Percentiles rank a stretch among this genome's conserved stretches.
These are phyloP conservation scores for Prunella fulvescens DNA, from an alignment of 2,113 vertebrate genomes.

Conservation along the genomic window DNA sequence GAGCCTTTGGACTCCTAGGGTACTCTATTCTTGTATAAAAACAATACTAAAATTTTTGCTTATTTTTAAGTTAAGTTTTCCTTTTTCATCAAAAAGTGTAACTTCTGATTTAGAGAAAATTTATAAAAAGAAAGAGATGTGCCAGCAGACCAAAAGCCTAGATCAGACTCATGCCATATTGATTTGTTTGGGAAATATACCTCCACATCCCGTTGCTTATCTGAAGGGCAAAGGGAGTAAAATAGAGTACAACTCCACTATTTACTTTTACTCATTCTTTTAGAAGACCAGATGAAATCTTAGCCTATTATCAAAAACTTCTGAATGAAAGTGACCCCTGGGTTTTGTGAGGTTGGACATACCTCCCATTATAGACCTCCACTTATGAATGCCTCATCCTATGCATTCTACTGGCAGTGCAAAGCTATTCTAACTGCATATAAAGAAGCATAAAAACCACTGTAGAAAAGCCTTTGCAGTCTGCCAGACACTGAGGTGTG, in stretches of 20 bases:
- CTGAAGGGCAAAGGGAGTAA: neutral
- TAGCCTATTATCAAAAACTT: neutral
- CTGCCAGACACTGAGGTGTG: fast-evolving
- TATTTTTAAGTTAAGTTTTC: neutral
- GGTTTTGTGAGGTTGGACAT: neutral
- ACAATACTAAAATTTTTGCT: fast-evolving
- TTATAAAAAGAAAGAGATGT: neutral
- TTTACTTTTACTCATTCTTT: neutral
- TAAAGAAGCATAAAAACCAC: neutral
- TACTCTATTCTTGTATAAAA: neutral
- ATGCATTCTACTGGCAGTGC: neutral
- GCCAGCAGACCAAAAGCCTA: neutral
- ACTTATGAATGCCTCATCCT: neutral
- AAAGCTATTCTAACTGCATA: neutral
- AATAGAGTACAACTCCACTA: neutral
- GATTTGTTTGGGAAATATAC: neutral
- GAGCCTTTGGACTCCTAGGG: neutral
- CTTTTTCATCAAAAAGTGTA: neutral
- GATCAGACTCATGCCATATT: neutral
- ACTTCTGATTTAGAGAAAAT: neutral
- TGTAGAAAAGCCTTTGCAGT: neutral
- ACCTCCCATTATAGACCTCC: neutral
- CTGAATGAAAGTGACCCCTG: neutral
- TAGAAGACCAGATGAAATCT: neutral
- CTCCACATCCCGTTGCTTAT: neutral